Conservation (phyloP, 1,140 invertebrate species). For the Akabosia matsudoensis region DNA sequence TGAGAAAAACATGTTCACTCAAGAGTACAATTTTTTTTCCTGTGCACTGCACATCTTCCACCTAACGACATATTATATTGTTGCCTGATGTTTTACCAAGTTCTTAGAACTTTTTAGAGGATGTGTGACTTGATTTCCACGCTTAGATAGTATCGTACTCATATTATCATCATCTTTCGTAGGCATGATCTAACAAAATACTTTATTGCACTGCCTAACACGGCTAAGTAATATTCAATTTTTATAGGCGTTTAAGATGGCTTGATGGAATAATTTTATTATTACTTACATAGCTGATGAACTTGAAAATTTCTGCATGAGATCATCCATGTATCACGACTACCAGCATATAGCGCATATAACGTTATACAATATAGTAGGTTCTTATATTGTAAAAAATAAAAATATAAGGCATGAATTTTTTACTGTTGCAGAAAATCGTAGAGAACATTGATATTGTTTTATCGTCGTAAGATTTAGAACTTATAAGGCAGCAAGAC, state of each 20-base stretch:
- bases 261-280: not conserved
- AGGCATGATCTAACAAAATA: no score
- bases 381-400: not conserved
- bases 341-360: no score
- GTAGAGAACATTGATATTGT: no score
- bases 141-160: no score
- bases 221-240: not conserved
- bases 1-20: slow-evolving; percentile 4
- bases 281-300: not conserved
- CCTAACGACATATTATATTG: not conserved
- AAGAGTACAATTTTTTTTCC: not conserved
- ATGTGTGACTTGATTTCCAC: no score
- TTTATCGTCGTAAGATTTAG: no score
- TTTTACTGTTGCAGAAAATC: not conserved
- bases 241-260: not conserved
- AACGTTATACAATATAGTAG: not conserved
- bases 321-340: not conserved
- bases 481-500: no score
- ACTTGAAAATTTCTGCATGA: not conserved
- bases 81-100: not conserved
- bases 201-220: no score
- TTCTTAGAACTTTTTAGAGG: no score
- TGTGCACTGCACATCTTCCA: not conserved
- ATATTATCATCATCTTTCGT: no score
- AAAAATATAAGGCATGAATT: not conserved